These are phyloP conservation scores for Synergus umbraculus DNA, from an alignment of 2,888 invertebrate species.

Conservation along the genomic window DNA sequence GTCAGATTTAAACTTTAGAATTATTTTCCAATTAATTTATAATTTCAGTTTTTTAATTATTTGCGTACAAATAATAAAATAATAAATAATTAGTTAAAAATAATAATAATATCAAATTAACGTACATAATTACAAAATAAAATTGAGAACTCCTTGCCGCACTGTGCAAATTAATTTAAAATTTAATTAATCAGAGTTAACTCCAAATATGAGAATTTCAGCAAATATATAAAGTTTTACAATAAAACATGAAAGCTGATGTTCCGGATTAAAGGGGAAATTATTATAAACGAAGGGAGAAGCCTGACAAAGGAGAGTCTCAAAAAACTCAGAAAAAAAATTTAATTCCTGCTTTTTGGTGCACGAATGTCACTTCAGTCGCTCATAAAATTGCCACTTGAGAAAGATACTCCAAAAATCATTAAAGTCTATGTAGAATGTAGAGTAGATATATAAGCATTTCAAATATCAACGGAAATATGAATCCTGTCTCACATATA, in stretches of 20 bases:
- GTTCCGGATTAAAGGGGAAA: background rate
- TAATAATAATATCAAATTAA: no score
- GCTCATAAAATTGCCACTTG: background rate
- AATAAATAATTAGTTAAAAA: no score
- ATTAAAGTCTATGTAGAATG: background rate
- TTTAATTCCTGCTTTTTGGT: background rate
- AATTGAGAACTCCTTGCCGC: no score
- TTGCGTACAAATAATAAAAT: no score
- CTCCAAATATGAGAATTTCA: background rate
- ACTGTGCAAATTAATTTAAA: background rate
- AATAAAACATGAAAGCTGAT: background rate
- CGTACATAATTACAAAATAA: no score
- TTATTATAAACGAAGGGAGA: background rate
- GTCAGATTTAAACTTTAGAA: no score
- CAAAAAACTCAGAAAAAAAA: background rate
- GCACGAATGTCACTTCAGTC: background rate
- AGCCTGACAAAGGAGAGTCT: background rate
- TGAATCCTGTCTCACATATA: no score
- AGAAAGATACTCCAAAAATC: slow-evolving; percentile 15
- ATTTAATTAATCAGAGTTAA: background rate
- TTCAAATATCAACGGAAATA: background rate
- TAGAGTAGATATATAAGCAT: background rate
- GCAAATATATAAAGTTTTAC: background rate
- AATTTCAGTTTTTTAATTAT: no score
- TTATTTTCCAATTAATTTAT: no score